These are phyloP conservation scores for Anisognathus igniventris DNA, from an alignment of 2,797 vertebrate species.

Conservation along the genomic window DNA sequence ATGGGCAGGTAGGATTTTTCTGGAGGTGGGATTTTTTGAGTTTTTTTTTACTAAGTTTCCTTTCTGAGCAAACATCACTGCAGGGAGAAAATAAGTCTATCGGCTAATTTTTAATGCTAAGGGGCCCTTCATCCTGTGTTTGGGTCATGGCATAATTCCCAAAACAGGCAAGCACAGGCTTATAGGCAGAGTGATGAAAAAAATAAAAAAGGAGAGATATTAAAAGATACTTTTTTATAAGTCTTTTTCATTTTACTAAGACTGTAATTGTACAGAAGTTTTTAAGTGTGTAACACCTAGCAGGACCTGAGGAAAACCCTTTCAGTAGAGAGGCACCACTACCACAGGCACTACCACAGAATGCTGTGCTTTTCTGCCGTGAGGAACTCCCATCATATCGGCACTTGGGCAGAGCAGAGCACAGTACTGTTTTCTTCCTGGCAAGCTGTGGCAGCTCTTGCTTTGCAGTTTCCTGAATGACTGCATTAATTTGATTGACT, in stretches of 20 bases:
- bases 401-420: not conserved
- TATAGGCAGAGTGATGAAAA: not conserved
- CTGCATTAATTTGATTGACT: not conserved
- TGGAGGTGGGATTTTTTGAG: not conserved
- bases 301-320: not conserved
- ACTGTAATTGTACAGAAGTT: not conserved
- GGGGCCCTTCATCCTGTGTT: not conserved
- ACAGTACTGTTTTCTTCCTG: not conserved
- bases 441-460: not conserved
- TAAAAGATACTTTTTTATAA: not conserved
- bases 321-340: not conserved
- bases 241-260: not conserved
- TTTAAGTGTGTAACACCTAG: not conserved
- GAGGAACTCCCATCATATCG: not conserved
- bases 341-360: not conserved
- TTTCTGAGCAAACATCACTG: not conserved
- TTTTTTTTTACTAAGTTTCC: accelerated
- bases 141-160: not conserved
- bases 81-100: not conserved
- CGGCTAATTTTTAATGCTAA: not conserved
- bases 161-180: not conserved
- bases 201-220: accelerated
- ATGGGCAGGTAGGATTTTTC: not conserved
- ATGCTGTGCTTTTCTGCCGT: not conserved
- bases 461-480: not conserved